Base-by-base conservation (phyloP, 1,140 invertebrate genomes). In the Polypedilum pembai region DNA sequence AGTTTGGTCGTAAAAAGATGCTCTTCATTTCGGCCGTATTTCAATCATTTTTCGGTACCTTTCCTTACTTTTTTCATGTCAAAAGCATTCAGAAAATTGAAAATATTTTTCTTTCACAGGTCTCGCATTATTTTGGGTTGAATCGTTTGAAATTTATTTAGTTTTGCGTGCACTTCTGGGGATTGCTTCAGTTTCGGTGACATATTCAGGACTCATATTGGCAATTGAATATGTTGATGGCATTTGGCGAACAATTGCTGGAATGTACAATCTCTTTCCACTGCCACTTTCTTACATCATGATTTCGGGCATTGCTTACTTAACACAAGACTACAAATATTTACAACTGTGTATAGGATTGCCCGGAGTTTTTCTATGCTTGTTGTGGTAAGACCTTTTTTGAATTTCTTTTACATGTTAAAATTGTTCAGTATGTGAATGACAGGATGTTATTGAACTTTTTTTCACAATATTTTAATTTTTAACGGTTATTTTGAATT, bases 1-100 rank as follows among this genome's bases (percentile, higher is more conserved):
- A 85, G 80, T 92, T 89, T 77, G 92, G 92, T 7, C 85, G 92
- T 75, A 93, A 93, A 82, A 85, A 83, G 72, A 90, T 91, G 56
- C 81, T 93, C 73, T 88, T 93, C 81, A 81, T 87, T 40, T 87
- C 90, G 74, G 83, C 91, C 72, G 77, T 90, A 65, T 81, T 91
- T 8, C 91, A 93, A 80, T 84, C 90, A 73, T 82, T 85, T 73
- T 83, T 88, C 24, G 87, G 88, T 84, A 79, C 45, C 8, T 56
- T 56, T 18, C 20, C n/a, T 17, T 66, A 18, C 17, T 3, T 66
- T 18, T 66, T 66, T 18, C 4, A 66, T 18, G 18, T 20, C 65
- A 33, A n/a, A 73, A 33, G 5, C 24, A 33, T 73, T 73, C 12
- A n/a, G n/a, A n/a, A n/a, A n/a, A n/a, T 18, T 18, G 20, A 17